Evolutionary conservation across 2,113 vertebrate genomes (phyloP).

Genomic region (Pelmatolapia mariae): DNA sequence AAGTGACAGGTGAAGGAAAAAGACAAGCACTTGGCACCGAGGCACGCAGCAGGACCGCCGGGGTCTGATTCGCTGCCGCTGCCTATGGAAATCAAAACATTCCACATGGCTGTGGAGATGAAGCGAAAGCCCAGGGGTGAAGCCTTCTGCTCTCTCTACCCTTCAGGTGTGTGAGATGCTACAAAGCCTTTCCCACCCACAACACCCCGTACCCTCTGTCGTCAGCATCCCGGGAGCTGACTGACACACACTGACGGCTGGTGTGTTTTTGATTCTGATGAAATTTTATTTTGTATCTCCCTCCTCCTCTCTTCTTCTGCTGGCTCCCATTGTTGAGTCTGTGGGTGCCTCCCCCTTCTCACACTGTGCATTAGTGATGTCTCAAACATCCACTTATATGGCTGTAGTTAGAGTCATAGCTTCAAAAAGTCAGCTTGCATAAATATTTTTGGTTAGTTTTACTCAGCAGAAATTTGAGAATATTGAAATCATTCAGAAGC

Average conservation of each 20-base stretch:
- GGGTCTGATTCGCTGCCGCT: neutral
- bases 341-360: neutral
- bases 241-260: slow-evolving; percentile 36
- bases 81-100: slow-evolving; percentile 44
- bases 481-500: neutral
- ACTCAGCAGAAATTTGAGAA: neutral
- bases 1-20: slow-evolving; percentile 23
- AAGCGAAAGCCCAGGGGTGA: slow-evolving; percentile 23
- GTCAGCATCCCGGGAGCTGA: slow-evolving; percentile 1
- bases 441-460: neutral
- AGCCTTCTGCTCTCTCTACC: slow-evolving; percentile 13
- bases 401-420: neutral
- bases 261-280: neutral
- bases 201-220: neutral
- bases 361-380: neutral
- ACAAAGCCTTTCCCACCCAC: neutral
- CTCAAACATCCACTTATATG: neutral
- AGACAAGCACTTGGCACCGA: neutral
- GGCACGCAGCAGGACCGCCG: neutral
- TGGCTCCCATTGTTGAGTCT: neutral
- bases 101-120: slow-evolving; percentile 30
- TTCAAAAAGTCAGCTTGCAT: neutral
- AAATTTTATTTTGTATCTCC: neutral
- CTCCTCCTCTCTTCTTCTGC: neutral
- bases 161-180: slow-evolving; percentile 17